A percentile compares a stretch with the other conserved stretches of the same genome.
Evolutionary conservation across 2,888 invertebrate genomes (phyloP).

Genomic region (Macrophya annulata): DNA sequence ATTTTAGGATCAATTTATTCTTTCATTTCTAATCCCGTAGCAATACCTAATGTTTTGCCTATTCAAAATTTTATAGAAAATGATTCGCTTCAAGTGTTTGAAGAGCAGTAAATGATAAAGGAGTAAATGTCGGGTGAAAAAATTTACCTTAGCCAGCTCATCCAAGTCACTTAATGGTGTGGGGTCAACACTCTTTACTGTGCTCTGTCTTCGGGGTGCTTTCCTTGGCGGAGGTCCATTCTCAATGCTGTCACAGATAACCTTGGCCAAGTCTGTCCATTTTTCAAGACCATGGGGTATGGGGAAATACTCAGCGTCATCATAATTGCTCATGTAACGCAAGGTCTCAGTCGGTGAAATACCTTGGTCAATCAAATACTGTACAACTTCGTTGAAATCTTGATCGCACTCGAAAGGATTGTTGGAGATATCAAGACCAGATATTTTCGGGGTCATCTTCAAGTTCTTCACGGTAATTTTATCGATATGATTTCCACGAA

Average conservation of each 20-base stretch:
- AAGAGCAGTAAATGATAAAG: neutral
- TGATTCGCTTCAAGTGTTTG: neutral
- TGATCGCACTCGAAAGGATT: slow-evolving; percentile 87
- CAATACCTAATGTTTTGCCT: neutral
- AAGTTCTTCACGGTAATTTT: slow-evolving; percentile 83
- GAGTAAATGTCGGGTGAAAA: neutral
- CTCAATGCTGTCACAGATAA: slow-evolving; percentile 71
- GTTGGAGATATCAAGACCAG: slow-evolving; percentile 83
- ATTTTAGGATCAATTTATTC: neutral
- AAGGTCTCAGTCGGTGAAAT: slow-evolving; percentile 81
- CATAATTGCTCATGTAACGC: slow-evolving; percentile 68
- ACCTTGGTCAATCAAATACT: slow-evolving; percentile 83
- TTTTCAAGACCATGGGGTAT: slow-evolving; percentile 67
- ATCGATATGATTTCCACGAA: slow-evolving; percentile 72
- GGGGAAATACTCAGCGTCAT: slow-evolving; percentile 67
- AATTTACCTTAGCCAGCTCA: slow-evolving; percentile 25
- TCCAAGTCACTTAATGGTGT: slow-evolving; percentile 9
- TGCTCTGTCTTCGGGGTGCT: slow-evolving; percentile 60
- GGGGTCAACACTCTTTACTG: neutral
- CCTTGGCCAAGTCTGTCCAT: slow-evolving; percentile 77
- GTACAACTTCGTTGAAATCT: slow-evolving; percentile 86
- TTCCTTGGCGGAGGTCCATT: slow-evolving; percentile 71
- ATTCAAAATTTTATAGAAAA: neutral
- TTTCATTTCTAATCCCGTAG: neutral
- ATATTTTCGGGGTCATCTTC: slow-evolving; percentile 82